A percentile compares a stretch with the other conserved stretches of the same genome.
These are phyloP conservation scores for Dendroctonus valens DNA, from an alignment of 1,140 invertebrate genomes.

Conservation along the genomic window DNA sequence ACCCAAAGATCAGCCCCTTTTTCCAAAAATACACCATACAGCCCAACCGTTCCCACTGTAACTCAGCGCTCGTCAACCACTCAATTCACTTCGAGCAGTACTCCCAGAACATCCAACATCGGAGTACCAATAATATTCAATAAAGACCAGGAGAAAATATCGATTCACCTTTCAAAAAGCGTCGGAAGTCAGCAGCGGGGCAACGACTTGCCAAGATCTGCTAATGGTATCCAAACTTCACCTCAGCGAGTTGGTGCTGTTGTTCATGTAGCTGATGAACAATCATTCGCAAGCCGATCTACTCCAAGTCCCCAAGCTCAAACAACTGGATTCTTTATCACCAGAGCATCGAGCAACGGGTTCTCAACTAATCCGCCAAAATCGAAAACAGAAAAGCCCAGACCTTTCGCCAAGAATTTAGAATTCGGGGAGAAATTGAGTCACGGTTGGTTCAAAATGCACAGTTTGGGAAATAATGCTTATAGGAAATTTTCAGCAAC, in stretches of 20 bases:
- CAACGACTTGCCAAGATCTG: not conserved
- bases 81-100: not conserved
- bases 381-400: constrained; percentile 39
- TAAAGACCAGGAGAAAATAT: constrained; percentile 29
- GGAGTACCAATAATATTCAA: constrained; percentile 32
- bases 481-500: constrained; percentile 1
- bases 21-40: constrained; percentile 9
- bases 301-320: not conserved
- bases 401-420: constrained; percentile 29
- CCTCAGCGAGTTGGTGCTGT: constrained; percentile 9
- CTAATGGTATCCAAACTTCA: not conserved
- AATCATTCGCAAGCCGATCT: not conserved
- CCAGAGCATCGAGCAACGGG: constrained; percentile 24
- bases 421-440: constrained; percentile 4
- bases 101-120: constrained; percentile 3
- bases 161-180: constrained; percentile 34
- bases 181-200: constrained; percentile 11
- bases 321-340: constrained; percentile 35
- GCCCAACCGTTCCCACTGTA: constrained; percentile 28
- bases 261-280: constrained; percentile 2
- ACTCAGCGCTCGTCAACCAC: constrained; percentile 10
- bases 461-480: not conserved
- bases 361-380: constrained; percentile 2
- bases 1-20: not conserved
- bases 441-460: not conserved